Conservation (phyloP, 2,113 vertebrate genomes). For the Oreochromis aureus region DNA sequence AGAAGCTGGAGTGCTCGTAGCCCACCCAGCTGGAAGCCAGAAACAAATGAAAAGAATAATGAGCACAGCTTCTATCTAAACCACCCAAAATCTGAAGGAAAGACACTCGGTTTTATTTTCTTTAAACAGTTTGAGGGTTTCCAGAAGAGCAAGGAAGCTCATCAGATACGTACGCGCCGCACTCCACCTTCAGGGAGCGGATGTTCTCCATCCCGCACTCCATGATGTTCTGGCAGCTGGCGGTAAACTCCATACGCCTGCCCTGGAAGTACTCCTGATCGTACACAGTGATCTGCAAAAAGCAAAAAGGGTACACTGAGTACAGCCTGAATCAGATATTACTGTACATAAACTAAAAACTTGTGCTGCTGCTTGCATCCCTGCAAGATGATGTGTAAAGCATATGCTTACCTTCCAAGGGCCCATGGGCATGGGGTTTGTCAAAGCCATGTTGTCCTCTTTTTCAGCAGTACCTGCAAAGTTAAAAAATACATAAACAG, state of each 20-base stretch:
- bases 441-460: constrained; percentile 82
- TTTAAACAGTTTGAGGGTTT: background rate
- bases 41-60: background rate
- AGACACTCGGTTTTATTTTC: background rate
- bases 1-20: constrained; percentile 93
- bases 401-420: constrained; percentile 84
- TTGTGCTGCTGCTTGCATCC: background rate
- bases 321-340: background rate
- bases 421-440: constrained; percentile 82
- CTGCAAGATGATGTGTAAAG: background rate
- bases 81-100: background rate
- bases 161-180: constrained; percentile 83
- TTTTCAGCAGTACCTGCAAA: constrained; percentile 51
- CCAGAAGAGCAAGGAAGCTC: background rate
- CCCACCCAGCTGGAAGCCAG: constrained; percentile 84
- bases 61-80: background rate
- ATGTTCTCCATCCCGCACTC: constrained; percentile 89
- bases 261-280: constrained; percentile 97
- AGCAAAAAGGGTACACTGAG: background rate
- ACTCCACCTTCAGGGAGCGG: constrained; percentile 92
- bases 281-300: constrained; percentile 88
- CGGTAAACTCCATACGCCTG: constrained; percentile 90
- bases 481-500: background rate
- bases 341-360: background rate
- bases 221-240: constrained; percentile 89